These are phyloP conservation scores for Euclidia mi DNA, from an alignment of 2,888 invertebrate genomes.

Conservation along the genomic window DNA sequence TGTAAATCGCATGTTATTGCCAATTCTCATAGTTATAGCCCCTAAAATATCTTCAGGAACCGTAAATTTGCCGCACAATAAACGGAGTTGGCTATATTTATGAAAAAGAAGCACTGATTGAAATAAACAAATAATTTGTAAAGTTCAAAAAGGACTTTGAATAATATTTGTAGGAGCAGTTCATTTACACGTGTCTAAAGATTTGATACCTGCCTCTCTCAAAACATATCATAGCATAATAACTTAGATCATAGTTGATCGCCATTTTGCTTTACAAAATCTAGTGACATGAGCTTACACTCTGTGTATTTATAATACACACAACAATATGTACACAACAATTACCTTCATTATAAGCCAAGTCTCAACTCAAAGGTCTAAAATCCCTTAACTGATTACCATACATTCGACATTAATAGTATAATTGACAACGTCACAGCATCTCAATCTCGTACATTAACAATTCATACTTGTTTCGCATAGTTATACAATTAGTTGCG, in stretches of 20 bases:
- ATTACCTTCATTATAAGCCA: conserved; percentile 33
- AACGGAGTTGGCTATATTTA: too few relatives aligned
- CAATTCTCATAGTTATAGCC: background rate
- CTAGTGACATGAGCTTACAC: background rate
- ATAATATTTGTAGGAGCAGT: too few relatives aligned
- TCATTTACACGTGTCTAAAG: too few relatives aligned
- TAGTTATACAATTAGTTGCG: conserved; percentile 32
- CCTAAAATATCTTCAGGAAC: background rate
- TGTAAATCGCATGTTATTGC: background rate
- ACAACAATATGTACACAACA: conserved; percentile 22
- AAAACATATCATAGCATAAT: too few relatives aligned
- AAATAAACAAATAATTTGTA: too few relatives aligned
- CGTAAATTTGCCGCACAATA: background rate
- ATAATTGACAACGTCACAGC: conserved; percentile 59
- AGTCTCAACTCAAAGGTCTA: conserved; percentile 26
- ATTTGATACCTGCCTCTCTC: too few relatives aligned
- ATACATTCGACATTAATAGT: conserved; percentile 49
- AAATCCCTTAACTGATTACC: conserved; percentile 44
- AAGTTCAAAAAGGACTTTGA: too few relatives aligned
- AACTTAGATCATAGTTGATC: too few relatives aligned
- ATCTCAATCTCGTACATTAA: conserved; percentile 53
- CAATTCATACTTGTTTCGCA: conserved; percentile 52
- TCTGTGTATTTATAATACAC: background rate
- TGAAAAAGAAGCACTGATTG: too few relatives aligned
- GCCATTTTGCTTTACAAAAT: too few relatives aligned